These are phyloP conservation scores for Enteromius afrohamiltoni DNA, from an alignment of 2,797 vertebrate species.

Conservation along the genomic window DNA sequence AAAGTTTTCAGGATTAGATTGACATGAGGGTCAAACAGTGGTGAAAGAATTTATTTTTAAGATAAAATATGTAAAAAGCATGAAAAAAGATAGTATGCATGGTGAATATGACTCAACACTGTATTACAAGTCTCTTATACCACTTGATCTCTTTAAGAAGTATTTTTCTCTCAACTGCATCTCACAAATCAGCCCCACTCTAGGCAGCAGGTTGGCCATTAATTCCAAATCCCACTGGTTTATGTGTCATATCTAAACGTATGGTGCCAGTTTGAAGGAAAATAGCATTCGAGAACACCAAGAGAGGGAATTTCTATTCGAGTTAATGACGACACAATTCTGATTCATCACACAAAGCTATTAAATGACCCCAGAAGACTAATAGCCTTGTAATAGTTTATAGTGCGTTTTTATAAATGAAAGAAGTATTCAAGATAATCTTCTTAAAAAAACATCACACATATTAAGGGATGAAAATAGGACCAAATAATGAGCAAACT, in stretches of 20 bases:
- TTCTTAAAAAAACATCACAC: background rate
- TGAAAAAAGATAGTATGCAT: no score
- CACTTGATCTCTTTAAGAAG: background rate
- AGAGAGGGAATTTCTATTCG: background rate
- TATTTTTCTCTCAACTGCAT: background rate
- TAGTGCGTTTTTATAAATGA: background rate
- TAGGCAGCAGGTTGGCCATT: background rate
- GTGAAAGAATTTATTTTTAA: background rate
- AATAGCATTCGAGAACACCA: background rate
- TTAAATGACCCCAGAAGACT: background rate
- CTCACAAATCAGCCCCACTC: background rate
- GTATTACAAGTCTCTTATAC: background rate
- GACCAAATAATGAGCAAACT: background rate
- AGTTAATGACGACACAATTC: background rate
- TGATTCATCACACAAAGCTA: background rate
- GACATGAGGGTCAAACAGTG: background rate
- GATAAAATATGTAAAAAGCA: background rate
- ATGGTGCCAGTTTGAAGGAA: background rate
- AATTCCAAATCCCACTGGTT: background rate
- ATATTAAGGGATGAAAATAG: background rate
- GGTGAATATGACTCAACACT: background rate
- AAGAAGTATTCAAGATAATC: background rate
- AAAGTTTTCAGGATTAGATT: background rate
- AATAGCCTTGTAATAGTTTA: background rate
- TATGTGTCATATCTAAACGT: background rate